Evolutionary conservation across 2,888 invertebrate species (phyloP).

Genomic region (Pandemis cinnamomeana): DNA sequence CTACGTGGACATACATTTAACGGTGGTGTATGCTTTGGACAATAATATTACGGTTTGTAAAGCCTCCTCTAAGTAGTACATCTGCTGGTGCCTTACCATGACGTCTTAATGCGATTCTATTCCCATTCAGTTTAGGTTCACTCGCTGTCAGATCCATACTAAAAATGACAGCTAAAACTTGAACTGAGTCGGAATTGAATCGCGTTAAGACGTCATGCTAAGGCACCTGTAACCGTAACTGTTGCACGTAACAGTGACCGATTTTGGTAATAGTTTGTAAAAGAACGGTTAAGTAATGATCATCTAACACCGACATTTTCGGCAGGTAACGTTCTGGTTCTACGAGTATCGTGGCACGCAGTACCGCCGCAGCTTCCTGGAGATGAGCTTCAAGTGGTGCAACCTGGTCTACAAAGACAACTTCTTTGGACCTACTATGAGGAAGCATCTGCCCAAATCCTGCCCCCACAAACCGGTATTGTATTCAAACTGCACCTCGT

Average conservation of each 20-base stretch:
- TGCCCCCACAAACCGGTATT: slow-evolving; percentile 13
- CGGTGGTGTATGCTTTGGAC: slow-evolving; percentile 25
- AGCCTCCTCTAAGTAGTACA: neutral
- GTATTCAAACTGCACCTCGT: slow-evolving; percentile 9
- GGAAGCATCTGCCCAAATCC: neutral
- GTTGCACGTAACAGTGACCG: too few species aligned
- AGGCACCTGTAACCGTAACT: too few species aligned
- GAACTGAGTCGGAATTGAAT: too few species aligned
- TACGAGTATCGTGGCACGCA: slow-evolving; percentile 37
- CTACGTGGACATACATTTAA: slow-evolving; percentile 49
- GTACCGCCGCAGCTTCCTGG: slow-evolving; percentile 44
- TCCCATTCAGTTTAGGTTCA: too few species aligned
- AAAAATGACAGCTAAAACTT: too few species aligned
- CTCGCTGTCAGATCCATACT: too few species aligned
- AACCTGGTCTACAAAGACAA: slow-evolving; percentile 5
- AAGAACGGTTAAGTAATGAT: neutral
- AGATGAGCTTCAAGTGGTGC: slow-evolving; percentile 26
- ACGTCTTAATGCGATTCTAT: neutral
- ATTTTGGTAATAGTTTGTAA: neutral
- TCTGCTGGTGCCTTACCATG: neutral
- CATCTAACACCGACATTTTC: neutral
- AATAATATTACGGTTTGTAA: slow-evolving; percentile 45
- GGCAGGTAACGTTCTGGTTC: slow-evolving; percentile 29
- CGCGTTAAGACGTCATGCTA: too few species aligned
- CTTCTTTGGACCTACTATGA: slow-evolving; percentile 7